Conservation (phyloP, 2,113 vertebrate species). For the Meleagris gallopavo region DNA sequence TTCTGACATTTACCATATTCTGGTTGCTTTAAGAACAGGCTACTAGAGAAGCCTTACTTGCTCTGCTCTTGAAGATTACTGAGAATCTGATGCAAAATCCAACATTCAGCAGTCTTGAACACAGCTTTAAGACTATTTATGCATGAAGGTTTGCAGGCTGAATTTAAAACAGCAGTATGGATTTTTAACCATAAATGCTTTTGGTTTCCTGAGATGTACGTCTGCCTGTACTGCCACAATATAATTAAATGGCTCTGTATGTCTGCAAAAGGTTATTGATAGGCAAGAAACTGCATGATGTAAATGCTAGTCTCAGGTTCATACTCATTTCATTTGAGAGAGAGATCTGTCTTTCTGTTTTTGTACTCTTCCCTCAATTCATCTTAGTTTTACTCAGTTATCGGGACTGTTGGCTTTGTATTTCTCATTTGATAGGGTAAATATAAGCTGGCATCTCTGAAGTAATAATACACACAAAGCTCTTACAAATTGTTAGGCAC, state of each 20-base stretch:
- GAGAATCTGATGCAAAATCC: not conserved
- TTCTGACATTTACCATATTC: conserved; percentile 55
- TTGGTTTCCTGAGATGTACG: not conserved
- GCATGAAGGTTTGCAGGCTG: not conserved
- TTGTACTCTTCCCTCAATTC: not conserved
- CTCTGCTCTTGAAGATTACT: not conserved
- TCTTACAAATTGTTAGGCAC: not conserved
- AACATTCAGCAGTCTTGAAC: not conserved
- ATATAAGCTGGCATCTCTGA: not conserved
- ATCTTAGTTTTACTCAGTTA: not conserved
- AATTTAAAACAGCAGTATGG: not conserved
- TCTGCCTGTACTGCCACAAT: not conserved
- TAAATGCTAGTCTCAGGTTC: not conserved
- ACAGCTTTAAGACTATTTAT: not conserved
- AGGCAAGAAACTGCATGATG: not conserved
- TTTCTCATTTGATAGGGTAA: not conserved
- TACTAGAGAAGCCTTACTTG: not conserved
- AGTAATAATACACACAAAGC: not conserved
- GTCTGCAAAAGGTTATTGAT: not conserved
- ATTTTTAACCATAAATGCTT: not conserved
- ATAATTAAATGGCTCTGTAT: not conserved
- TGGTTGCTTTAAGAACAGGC: conserved; percentile 23
- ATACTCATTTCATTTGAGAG: not conserved
- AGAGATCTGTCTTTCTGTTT: not conserved
- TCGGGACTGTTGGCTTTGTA: not conserved